A percentile compares a stretch with the other conserved stretches of the same genome.
Conservation (phyloP, 2,797 vertebrate species). For the Parambassis ranga region DNA sequence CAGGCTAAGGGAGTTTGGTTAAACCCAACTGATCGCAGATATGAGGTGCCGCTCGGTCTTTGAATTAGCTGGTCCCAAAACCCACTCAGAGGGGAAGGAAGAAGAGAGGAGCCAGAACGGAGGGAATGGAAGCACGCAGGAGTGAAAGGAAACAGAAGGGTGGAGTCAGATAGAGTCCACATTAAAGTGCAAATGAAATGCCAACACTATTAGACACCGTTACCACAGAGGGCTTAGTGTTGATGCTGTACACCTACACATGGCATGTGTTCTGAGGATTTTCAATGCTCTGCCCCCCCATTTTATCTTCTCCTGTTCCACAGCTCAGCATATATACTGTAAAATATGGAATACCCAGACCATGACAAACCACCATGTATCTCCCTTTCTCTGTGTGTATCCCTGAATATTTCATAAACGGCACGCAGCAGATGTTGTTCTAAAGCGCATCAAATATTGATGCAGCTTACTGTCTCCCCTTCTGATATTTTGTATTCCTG, state of each 20-base stretch:
- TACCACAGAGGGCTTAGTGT: constrained; percentile 22
- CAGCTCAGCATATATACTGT: constrained; percentile 46
- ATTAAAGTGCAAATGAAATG: constrained; percentile 36
- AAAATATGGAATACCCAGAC: constrained; percentile 45
- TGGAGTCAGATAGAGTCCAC: not conserved
- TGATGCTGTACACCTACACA: not conserved
- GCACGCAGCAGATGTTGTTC: constrained; percentile 74
- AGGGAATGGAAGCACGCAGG: not conserved
- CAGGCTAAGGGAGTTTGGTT: constrained; percentile 59
- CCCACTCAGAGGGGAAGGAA: not conserved
- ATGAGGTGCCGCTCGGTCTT: constrained; percentile 60
- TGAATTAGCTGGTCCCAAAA: constrained; percentile 58
- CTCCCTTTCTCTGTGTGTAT: constrained; percentile 41
- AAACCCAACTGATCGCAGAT: constrained; percentile 61
- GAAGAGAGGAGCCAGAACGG: not conserved
- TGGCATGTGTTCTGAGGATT: constrained; percentile 33
- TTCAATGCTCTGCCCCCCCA: not conserved
- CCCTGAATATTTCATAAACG: constrained; percentile 79
- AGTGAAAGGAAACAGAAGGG: not conserved
- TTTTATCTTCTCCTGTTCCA: constrained; percentile 10
- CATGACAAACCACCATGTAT: constrained; percentile 47
- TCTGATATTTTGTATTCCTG: constrained; percentile 64
- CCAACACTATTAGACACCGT: constrained; percentile 25
- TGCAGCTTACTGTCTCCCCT: constrained; percentile 58
- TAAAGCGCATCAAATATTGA: constrained; percentile 80